Percentiles rank a stretch among this genome's conserved stretches.
Conservation (phyloP, 2,888 invertebrate genomes). For the Ernsta delagoae region DNA sequence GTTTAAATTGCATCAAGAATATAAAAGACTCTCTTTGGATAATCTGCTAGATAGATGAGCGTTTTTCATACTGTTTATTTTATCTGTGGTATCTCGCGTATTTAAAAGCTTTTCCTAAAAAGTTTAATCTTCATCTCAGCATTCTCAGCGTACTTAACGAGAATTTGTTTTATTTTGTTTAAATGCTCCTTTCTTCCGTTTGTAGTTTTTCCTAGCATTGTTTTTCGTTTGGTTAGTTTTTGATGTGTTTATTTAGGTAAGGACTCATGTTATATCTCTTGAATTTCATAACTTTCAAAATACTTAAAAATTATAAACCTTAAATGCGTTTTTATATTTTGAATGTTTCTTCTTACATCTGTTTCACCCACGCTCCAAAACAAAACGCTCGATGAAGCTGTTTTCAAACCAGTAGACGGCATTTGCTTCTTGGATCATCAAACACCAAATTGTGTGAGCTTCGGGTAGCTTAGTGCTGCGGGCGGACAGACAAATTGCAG, state of each 20-base stretch:
- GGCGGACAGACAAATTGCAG: slow-evolving; percentile 62
- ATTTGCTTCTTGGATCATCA: slow-evolving; percentile 26
- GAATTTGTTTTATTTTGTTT: slow-evolving; percentile 12
- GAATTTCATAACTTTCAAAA: no score
- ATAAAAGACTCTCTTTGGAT: neutral
- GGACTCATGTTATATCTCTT: no score
- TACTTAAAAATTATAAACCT: no score
- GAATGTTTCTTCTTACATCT: neutral
- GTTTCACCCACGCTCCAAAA: neutral
- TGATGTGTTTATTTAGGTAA: no score
- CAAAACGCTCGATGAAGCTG: slow-evolving; percentile 1
- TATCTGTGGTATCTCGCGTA: neutral
- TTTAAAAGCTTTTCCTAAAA: neutral
- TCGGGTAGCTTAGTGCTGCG: slow-evolving; percentile 45
- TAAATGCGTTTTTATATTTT: no score
- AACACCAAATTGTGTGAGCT: slow-evolving; percentile 44
- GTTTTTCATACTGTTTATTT: neutral
- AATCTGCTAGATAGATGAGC: slow-evolving; percentile 2
- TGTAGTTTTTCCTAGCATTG: neutral
- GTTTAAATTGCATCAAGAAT: neutral
- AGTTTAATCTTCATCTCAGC: slow-evolving; percentile 16
- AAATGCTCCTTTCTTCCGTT: neutral
- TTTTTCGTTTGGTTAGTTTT: neutral
- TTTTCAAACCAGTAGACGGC: slow-evolving; percentile 14
- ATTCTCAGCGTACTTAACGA: slow-evolving; percentile 11